Conservation (phyloP, 2,888 invertebrate species). For the Cosmia trapezina region DNA sequence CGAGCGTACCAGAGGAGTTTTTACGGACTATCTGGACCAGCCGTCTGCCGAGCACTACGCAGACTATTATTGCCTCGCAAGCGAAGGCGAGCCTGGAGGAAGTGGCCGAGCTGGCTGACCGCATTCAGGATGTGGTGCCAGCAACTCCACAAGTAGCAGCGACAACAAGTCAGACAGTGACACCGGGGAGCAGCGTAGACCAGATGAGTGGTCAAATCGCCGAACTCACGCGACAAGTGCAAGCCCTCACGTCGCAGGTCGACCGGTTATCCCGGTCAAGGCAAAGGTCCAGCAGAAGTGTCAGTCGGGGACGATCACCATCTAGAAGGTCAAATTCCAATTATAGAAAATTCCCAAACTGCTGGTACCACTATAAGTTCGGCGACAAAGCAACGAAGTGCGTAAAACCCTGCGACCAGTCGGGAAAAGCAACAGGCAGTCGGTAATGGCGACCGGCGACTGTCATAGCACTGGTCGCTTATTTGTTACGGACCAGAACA, state of each 20-base stretch:
- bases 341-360: background rate
- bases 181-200: background rate
- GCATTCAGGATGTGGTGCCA: background rate
- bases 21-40: background rate
- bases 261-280: background rate
- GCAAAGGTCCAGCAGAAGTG: background rate
- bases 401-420: background rate
- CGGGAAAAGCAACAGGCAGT: background rate
- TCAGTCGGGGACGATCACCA: background rate
- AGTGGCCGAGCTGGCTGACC: background rate
- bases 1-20: background rate
- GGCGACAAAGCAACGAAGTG: background rate
- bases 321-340: background rate
- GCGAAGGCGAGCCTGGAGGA: background rate
- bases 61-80: background rate
- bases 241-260: background rate
- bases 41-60: background rate
- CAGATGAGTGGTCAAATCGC: background rate
- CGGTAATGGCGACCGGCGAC: slow-evolving; percentile 15
- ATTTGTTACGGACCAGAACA: slow-evolving; percentile 7
- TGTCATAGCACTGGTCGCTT: slow-evolving; percentile 17
- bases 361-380: slow-evolving; percentile 11
- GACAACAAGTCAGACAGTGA: background rate
- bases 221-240: background rate
- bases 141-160: background rate